These are phyloP conservation scores for Falco columbarius DNA, from an alignment of 2,797 vertebrate species.

Conservation along the genomic window DNA sequence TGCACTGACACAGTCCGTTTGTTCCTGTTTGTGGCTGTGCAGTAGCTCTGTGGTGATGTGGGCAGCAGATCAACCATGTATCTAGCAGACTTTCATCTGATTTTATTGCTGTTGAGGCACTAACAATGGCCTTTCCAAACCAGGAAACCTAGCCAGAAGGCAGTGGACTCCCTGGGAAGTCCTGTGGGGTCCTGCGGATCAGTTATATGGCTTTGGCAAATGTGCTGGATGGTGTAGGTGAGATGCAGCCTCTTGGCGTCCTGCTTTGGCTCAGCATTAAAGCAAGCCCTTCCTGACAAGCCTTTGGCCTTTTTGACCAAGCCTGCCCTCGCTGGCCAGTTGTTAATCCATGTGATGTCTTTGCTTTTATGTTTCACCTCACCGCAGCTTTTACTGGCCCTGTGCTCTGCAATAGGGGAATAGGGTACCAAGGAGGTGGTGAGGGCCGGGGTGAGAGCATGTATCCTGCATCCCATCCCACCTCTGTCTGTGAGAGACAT, in stretches of 20 bases:
- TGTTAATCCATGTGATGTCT: neutral
- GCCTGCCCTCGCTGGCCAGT: neutral
- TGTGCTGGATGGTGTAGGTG: accelerated
- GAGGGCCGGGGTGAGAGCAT: accelerated
- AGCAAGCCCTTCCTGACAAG: neutral
- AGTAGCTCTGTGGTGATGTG: neutral
- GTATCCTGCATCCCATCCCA: neutral
- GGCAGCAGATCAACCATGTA: neutral
- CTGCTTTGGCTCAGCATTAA: neutral
- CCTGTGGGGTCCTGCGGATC: neutral
- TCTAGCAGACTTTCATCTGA: neutral
- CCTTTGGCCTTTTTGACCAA: neutral
- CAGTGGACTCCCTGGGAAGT: neutral
- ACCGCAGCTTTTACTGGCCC: accelerated
- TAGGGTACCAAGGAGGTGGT: neutral
- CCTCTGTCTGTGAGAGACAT: accelerated
- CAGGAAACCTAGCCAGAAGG: neutral
- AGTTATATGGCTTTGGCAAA: neutral
- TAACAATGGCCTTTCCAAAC: neutral
- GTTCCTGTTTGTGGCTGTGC: neutral
- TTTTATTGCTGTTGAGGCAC: neutral
- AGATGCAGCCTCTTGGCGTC: neutral
- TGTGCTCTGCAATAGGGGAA: neutral
- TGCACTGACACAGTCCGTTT: neutral
- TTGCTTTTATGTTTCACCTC: neutral